Conservation (phyloP, 2,888 invertebrate genomes). For the Willowsia nigromaculata region DNA sequence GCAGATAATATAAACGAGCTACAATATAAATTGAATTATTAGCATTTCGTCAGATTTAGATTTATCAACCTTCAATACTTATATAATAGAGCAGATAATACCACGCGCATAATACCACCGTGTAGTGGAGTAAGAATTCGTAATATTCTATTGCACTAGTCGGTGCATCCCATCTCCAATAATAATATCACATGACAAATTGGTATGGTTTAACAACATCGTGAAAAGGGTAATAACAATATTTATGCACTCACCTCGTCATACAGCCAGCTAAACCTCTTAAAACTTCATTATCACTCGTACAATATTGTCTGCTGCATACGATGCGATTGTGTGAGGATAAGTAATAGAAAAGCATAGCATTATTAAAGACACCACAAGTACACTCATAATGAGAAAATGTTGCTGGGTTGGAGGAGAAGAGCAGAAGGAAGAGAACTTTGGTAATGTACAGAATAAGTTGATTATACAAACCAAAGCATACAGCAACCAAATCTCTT, state of each 20-base stretch:
- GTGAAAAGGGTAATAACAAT: slow-evolving; percentile 43
- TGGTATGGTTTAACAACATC: background rate
- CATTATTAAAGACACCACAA: slow-evolving; percentile 4
- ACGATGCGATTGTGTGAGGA: background rate
- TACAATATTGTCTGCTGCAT: background rate
- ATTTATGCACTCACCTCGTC: slow-evolving; percentile 28
- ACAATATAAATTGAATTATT: no score
- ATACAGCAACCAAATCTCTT: background rate
- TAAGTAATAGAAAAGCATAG: slow-evolving; percentile 35
- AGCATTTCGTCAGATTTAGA: no score
- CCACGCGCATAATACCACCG: no score
- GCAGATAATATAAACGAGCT: no score
- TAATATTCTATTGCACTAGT: no score
- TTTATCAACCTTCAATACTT: no score
- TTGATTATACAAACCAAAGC: background rate
- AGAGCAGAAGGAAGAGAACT: slow-evolving; percentile 6
- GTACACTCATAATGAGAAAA: slow-evolving; percentile 10
- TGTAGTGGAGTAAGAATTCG: no score
- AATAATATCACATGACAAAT: slow-evolving; percentile 8
- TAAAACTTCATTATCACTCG: slow-evolving; percentile 56
- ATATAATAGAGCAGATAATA: no score
- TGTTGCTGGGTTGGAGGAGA: slow-evolving; percentile 13
- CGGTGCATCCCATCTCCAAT: background rate
- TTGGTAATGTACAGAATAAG: background rate
- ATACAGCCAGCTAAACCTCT: slow-evolving; percentile 32